Evolutionary conservation across 2,888 invertebrate genomes (phyloP).

Genomic region (Odontomyia ornata): DNA sequence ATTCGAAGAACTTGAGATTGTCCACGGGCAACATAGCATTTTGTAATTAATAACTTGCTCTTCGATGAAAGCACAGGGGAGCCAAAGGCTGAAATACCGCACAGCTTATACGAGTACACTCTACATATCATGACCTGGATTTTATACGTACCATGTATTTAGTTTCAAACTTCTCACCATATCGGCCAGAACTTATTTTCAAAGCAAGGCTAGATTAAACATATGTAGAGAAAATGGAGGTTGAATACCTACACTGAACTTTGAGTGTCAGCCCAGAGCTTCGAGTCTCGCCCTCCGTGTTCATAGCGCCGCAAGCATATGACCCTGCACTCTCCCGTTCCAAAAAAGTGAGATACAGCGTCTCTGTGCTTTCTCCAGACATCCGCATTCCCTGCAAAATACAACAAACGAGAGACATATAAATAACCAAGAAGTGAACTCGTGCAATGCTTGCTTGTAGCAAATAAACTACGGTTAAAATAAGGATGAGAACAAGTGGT

Average conservation of each 20-base stretch:
- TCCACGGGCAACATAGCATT: not conserved
- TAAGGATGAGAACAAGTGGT: slow-evolving; percentile 1
- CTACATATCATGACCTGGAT: slow-evolving; percentile 10
- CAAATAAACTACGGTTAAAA: not conserved
- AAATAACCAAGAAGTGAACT: slow-evolving; percentile 13
- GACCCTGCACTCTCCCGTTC: slow-evolving; percentile 77
- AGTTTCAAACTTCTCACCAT: not conserved
- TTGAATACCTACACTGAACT: slow-evolving; percentile 78
- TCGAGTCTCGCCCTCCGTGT: slow-evolving; percentile 81
- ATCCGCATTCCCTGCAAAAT: slow-evolving; percentile 64
- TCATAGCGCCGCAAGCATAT: slow-evolving; percentile 83
- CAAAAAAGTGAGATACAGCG: slow-evolving; percentile 74
- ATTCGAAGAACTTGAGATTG: not conserved
- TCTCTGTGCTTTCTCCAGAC: slow-evolving; percentile 65
- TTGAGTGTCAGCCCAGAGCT: slow-evolving; percentile 78
- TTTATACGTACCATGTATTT: not conserved
- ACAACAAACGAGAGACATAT: not conserved
- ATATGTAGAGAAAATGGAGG: not conserved
- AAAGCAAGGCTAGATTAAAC: not conserved
- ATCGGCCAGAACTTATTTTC: not conserved
- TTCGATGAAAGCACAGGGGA: slow-evolving; percentile 1
- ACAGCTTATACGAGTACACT: not conserved
- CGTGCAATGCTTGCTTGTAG: slow-evolving; percentile 18
- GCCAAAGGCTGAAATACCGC: not conserved
- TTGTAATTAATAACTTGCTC: slow-evolving; percentile 19